Evolutionary conservation across 30 jellyfish, hydroid and myxozoan genomes (phyloP).

Genomic region (Phacellophora camtschatica): DNA sequence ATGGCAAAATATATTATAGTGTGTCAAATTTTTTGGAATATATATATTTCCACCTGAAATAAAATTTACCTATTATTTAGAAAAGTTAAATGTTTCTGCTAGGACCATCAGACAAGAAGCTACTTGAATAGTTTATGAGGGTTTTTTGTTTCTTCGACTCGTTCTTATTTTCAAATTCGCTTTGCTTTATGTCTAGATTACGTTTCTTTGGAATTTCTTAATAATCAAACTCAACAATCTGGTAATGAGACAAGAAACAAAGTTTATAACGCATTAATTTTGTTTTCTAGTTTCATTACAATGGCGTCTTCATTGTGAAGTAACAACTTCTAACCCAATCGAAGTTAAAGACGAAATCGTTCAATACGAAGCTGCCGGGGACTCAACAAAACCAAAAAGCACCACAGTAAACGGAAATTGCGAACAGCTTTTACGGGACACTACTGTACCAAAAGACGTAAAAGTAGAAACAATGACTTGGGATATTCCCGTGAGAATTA

Average conservation of each 20-base stretch:
- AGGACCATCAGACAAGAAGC: too few species aligned
- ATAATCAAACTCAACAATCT: too few species aligned
- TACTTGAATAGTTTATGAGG: too few species aligned
- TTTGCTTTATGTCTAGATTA: too few species aligned
- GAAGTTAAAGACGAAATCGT: neutral
- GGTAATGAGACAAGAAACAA: neutral
- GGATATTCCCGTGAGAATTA: conserved; percentile 83
- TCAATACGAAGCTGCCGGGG: neutral
- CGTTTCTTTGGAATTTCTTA: too few species aligned
- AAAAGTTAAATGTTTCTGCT: too few species aligned
- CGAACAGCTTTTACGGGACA: neutral
- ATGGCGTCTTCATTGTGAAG: conserved; percentile 78
- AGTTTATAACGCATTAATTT: neutral
- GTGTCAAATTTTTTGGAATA: too few species aligned
- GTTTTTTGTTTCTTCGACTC: too few species aligned
- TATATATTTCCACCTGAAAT: too few species aligned
- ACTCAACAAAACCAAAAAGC: neutral
- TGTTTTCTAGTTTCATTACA: conserved; percentile 61
- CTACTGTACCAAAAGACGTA: conserved; percentile 34
- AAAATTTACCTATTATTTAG: too few species aligned
- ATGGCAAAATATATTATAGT: too few species aligned
- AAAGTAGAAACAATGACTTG: conserved; percentile 81
- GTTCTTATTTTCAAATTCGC: too few species aligned
- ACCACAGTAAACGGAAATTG: neutral
- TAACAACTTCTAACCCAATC: conserved; percentile 33